Percentiles rank a stretch among this genome's conserved stretches.
These are phyloP conservation scores for Bradypodion pumilum DNA, from an alignment of 2,797 vertebrate genomes.

Conservation along the genomic window DNA sequence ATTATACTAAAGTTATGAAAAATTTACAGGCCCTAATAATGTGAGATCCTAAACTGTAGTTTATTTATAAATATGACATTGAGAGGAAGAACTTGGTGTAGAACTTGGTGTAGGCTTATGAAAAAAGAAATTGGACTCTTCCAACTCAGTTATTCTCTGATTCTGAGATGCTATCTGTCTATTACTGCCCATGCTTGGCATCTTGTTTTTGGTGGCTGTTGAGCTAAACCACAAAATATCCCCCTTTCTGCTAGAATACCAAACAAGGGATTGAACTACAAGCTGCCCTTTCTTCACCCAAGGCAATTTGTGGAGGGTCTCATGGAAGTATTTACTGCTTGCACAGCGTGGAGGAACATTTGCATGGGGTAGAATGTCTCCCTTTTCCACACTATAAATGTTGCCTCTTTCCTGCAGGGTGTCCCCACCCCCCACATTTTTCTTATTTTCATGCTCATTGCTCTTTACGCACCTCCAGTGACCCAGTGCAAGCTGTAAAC, in stretches of 20 bases:
- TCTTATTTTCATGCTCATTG: conserved; percentile 47
- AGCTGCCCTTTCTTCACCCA: not conserved
- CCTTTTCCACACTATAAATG: conserved; percentile 12
- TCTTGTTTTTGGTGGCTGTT: not conserved
- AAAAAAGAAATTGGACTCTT: not conserved
- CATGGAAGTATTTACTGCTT: conserved; percentile 33
- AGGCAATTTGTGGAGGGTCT: not conserved
- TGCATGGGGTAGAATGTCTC: conserved; percentile 31
- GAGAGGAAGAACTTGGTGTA: not conserved
- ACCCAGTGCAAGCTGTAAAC: conserved; percentile 28
- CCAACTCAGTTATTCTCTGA: not conserved
- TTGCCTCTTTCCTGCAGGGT: conserved; percentile 10
- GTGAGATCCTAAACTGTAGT: no score
- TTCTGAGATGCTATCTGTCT: not conserved
- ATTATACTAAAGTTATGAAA: no score
- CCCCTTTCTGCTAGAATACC: not conserved
- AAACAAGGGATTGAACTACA: not conserved
- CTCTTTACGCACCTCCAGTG: conserved; percentile 41
- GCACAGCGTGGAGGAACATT: conserved; percentile 5
- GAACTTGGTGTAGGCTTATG: no score
- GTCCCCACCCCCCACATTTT: conserved; percentile 19
- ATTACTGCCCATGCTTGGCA: not conserved
- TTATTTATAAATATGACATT: no score
- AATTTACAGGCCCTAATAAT: no score
- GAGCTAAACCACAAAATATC: not conserved